These are phyloP conservation scores for Dolichoris vasculosae DNA, from an alignment of 1,140 invertebrate species.

Conservation along the genomic window DNA sequence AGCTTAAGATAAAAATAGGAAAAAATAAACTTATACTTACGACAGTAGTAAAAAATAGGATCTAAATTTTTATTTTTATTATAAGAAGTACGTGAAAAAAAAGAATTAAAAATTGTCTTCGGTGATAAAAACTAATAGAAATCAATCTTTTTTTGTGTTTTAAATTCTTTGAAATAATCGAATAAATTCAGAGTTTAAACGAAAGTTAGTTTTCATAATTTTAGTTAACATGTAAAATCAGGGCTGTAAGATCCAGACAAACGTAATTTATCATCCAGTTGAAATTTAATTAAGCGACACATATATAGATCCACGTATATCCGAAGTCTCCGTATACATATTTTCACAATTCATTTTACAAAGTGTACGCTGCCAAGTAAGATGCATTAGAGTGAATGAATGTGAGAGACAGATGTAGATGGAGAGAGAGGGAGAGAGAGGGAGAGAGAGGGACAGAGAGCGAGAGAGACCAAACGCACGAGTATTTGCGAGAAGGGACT, in stretches of 20 bases:
- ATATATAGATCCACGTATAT: not conserved
- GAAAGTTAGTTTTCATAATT: not conserved
- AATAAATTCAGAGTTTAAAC: not conserved
- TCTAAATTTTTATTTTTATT: too few relatives aligned
- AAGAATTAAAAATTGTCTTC: too few relatives aligned
- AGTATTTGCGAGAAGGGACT: not conserved
- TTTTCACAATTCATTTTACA: not conserved
- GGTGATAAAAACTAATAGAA: too few relatives aligned
- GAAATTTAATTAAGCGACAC: not conserved
- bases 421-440: not conserved
- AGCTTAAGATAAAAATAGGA: too few relatives aligned
- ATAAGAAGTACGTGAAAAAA: too few relatives aligned
- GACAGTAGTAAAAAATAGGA: too few relatives aligned
- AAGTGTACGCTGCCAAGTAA: not conserved
- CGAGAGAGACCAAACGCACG: not conserved
- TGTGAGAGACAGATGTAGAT: not conserved
- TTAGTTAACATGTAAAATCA: not conserved
- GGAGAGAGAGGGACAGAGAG: not conserved
- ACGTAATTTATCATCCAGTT: not conserved
- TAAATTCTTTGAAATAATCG: not conserved
- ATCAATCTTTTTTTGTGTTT: not conserved
- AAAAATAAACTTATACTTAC: too few relatives aligned
- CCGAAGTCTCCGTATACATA: not conserved
- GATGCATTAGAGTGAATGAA: not conserved
- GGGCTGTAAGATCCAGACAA: not conserved